Evolutionary conservation across 2,797 vertebrate genomes (phyloP).

Genomic region (Chelon labrosus): DNA sequence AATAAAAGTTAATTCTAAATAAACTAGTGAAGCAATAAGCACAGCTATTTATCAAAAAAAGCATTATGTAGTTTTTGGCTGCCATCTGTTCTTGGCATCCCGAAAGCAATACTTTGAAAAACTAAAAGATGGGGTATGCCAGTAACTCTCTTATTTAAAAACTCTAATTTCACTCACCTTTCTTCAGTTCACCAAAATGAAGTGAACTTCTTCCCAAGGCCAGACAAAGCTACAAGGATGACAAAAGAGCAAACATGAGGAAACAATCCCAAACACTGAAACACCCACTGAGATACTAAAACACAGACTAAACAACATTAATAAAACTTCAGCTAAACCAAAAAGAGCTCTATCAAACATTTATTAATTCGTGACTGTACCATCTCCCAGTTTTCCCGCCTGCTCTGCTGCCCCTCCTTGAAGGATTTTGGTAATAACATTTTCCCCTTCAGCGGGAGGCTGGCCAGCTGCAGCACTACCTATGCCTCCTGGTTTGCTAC

Average conservation of each 20-base stretch:
- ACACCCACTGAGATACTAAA: not conserved
- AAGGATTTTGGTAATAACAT: conserved; percentile 95
- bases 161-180: conserved; percentile 78
- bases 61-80: conserved; percentile 19
- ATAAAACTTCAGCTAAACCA: not conserved
- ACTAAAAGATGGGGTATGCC: not conserved
- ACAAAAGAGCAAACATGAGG: conserved; percentile 43
- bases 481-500: conserved; percentile 86
- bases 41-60: not conserved
- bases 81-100: conserved; percentile 2
- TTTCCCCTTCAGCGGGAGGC: conserved; percentile 90
- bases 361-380: conserved; percentile 74
- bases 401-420: conserved; percentile 97
- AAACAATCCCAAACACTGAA: conserved; percentile 3
- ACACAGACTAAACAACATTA: no score
- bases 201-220: conserved; percentile 99
- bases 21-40: conserved; percentile 23
- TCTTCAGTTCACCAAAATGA: conserved; percentile 95
- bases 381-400: conserved; percentile 98
- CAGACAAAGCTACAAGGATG: conserved; percentile 90
- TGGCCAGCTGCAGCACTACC: conserved; percentile 86
- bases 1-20: conserved; percentile 39
- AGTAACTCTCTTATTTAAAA: not conserved
- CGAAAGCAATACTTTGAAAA: conserved; percentile 11
- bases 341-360: no score